phyloP scores from a whole-genome alignment of 2,888 invertebrate species.

The Baccha elongata region DNA sequence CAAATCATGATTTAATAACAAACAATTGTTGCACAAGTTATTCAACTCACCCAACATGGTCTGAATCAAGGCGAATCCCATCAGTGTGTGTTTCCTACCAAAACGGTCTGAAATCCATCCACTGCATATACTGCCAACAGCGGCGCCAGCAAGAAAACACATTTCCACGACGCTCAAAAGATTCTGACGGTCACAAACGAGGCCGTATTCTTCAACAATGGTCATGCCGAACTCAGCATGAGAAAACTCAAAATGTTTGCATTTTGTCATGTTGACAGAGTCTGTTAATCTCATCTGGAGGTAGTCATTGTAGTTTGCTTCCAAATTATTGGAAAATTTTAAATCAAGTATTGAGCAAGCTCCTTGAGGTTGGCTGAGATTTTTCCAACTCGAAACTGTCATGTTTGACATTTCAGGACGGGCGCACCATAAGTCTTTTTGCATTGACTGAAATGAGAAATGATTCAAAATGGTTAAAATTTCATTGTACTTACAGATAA shows the following conservation, averaged over 20 bases:
- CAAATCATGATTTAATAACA: constrained; percentile 29
- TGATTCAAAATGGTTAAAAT: background rate
- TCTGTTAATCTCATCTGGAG: constrained; percentile 32
- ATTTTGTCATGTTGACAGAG: constrained; percentile 76
- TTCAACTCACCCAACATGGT: constrained; percentile 83
- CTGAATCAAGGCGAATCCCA: constrained; percentile 84
- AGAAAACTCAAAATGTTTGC: constrained; percentile 82
- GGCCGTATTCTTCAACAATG: constrained; percentile 84
- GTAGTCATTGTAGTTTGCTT: constrained; percentile 52
- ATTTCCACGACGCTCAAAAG: constrained; percentile 85
- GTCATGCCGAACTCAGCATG: constrained; percentile 81
- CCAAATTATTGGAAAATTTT: constrained; percentile 37
- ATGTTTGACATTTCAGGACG: constrained; percentile 82
- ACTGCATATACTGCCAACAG: constrained; percentile 86
- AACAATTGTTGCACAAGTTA: constrained; percentile 19
- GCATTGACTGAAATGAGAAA: constrained; percentile 81
- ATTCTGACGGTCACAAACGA: constrained; percentile 84
- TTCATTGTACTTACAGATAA: no score
- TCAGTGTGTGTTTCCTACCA: constrained; percentile 86
- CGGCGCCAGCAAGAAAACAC: constrained; percentile 86
- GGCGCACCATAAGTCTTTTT: constrained; percentile 85
- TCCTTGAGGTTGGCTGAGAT: constrained; percentile 83
- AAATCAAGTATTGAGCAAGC: constrained; percentile 82
- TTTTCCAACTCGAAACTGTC: constrained; percentile 83
- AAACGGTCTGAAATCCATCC: constrained; percentile 87